Conservation (phyloP, 2,888 invertebrate species). For the Chironomus tentans region DNA sequence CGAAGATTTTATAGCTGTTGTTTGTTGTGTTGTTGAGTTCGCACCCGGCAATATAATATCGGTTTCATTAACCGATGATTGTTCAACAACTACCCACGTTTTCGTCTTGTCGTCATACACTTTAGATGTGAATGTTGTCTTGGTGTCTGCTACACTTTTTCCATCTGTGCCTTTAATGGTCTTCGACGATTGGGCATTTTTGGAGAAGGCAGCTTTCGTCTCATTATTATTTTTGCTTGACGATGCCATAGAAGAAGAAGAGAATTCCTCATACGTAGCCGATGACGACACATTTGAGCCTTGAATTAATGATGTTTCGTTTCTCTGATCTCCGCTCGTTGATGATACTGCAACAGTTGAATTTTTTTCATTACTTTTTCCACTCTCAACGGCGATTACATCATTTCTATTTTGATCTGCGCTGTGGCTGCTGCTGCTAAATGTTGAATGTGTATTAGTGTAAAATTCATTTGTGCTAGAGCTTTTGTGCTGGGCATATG, state of each 20-base stretch:
- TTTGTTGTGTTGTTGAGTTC: neutral
- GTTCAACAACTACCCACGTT: conserved; percentile 31
- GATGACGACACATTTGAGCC: conserved; percentile 9
- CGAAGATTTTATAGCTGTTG: neutral
- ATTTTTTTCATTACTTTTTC: conserved; percentile 22
- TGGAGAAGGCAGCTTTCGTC: neutral
- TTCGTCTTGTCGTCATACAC: conserved; percentile 31
- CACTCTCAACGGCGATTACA: conserved; percentile 27
- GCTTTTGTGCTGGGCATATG: conserved; percentile 15
- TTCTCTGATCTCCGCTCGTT: neutral
- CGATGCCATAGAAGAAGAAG: conserved; percentile 7
- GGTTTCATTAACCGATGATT: conserved; percentile 30
- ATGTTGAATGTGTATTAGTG: conserved; percentile 18
- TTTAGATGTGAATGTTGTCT: conserved; percentile 31
- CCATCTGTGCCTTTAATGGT: neutral
- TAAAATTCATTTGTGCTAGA: neutral
- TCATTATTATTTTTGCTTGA: neutral
- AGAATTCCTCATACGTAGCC: conserved; percentile 15
- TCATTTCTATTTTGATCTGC: conserved; percentile 24
- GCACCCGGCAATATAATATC: conserved; percentile 27
- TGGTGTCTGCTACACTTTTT: conserved; percentile 29
- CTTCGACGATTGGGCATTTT: conserved; percentile 14
- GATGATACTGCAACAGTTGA: neutral
- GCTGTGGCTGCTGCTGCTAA: conserved; percentile 1
- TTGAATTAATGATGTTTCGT: neutral